Conservation (phyloP, 2,797 vertebrate species). For the Pseudopleuronectes americanus region DNA sequence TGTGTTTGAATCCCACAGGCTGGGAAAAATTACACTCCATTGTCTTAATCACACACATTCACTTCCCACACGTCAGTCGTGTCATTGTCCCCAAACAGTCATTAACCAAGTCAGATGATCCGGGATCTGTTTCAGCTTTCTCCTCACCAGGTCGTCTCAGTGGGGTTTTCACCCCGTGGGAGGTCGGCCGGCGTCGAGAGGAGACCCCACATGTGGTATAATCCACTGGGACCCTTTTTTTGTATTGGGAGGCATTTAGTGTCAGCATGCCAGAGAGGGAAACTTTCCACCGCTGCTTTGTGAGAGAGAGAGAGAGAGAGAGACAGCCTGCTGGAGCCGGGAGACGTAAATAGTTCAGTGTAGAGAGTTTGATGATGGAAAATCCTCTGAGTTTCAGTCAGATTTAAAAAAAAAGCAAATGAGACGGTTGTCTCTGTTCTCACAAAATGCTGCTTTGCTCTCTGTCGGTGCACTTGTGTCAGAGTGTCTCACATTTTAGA, state of each 20-base stretch:
- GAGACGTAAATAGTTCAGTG: neutral
- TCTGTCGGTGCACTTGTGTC: neutral
- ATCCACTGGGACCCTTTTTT: constrained; percentile 49
- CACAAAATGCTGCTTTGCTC: neutral
- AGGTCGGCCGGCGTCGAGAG: constrained; percentile 54
- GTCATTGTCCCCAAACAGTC: constrained; percentile 75
- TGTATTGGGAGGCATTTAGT: constrained; percentile 38
- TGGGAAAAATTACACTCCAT: constrained; percentile 47
- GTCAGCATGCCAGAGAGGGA: constrained; percentile 36
- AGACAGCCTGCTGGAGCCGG: neutral
- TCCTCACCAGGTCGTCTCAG: constrained; percentile 13
- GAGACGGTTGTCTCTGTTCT: neutral
- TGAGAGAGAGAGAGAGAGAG: neutral
- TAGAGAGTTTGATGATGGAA: neutral
- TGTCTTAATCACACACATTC: constrained; percentile 45
- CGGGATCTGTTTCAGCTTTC: constrained; percentile 49
- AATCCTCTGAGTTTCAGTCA: neutral
- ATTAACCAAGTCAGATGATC: constrained; percentile 68
- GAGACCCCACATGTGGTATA: constrained; percentile 73
- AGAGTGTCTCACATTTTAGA: no score
- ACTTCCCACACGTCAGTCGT: constrained; percentile 59
- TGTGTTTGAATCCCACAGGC: constrained; percentile 23
- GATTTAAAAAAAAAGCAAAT: no score
- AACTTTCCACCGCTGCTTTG: constrained; percentile 41
- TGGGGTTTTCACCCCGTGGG: constrained; percentile 56